Base-by-base conservation (phyloP, 2,797 vertebrate species). In the Molossus molossus region DNA sequence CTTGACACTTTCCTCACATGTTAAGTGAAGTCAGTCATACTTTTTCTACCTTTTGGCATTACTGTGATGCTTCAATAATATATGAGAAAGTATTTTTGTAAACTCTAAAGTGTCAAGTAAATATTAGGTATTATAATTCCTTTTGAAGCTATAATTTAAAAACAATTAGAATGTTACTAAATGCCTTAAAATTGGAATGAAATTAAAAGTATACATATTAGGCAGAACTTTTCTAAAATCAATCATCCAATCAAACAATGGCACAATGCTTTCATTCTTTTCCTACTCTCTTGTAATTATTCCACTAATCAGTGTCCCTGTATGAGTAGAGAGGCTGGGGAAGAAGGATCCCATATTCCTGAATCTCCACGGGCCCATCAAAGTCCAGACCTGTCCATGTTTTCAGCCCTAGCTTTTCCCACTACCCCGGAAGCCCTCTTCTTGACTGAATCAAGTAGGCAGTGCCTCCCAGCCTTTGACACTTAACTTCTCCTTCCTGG, bases 121-220 rank as follows among this genome's bases (percentile, higher is more conserved):
- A 50, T 76, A 86, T 62, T 89, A 69, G 5, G 92, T 72, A 70
- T 57, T 37, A 57, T 77, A 80, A 37, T 85, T 91, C n/a, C 64
- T 82, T 79, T 96, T 94, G 67, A 82, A 62, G 5, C 14, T 77
- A 21, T n/a, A 77, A 73, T 72, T 81, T 48, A 45, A 72, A 90
- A 84, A 69, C 13, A 9, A 65, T 40, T 88, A 33, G 15, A 80
- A 57, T 9, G 45, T 70, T 94, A 6, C 55, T 45, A 45, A 53
- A 27, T 45, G 2, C 9, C 20, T 90, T 87, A 55, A 77, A 65
- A 84, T 73, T 62, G 11, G 37, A 80, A 77, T 18, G 18, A 81
- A 64, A 79, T 9, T 20, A 62, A 91, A 90, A 87, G 45, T 48
- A 20, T 20, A 12, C 37, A 25, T 40, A 21, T 40, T 17, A 69